phyloP scores from a whole-genome alignment of 1,140 invertebrate species.

The Drosophila tsacasi region DNA sequence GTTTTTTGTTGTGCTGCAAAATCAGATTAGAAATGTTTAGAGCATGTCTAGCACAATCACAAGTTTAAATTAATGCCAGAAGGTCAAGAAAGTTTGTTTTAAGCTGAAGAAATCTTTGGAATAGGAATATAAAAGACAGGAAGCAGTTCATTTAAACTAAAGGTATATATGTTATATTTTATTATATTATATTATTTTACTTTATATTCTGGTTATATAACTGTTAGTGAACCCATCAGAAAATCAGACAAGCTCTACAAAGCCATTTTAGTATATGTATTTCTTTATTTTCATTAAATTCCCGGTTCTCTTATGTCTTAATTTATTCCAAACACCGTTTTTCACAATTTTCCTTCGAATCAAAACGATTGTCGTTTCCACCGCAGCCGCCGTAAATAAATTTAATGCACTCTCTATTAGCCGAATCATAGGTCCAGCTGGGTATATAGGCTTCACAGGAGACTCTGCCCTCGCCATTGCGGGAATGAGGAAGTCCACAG shows the following conservation, averaged over 20 bases:
- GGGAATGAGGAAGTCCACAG: constrained; percentile 45
- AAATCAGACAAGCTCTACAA: background rate
- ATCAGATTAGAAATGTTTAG: background rate
- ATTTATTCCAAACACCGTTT: constrained; percentile 42
- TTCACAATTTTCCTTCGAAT: constrained; percentile 38
- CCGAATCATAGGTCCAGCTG: constrained; percentile 88
- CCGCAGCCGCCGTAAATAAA: constrained; percentile 93
- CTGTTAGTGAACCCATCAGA: background rate
- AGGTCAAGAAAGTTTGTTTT: background rate
- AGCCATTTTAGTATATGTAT: background rate
- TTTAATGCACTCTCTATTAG: constrained; percentile 89
- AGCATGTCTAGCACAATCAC: background rate
- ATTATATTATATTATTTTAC: background rate
- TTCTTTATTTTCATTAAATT: background rate
- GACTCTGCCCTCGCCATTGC: constrained; percentile 28
- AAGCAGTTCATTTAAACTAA: background rate
- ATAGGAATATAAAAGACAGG: background rate
- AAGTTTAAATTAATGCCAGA: background rate
- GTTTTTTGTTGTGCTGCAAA: background rate
- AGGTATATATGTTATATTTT: background rate
- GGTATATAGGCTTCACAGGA: constrained; percentile 43
- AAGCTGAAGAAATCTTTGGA: background rate
- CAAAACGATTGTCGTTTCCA: constrained; percentile 95
- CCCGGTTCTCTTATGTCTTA: background rate
- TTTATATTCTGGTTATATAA: background rate